Base-by-base conservation (phyloP, 2,888 invertebrate genomes). In the Leptopilina myrica region DNA sequence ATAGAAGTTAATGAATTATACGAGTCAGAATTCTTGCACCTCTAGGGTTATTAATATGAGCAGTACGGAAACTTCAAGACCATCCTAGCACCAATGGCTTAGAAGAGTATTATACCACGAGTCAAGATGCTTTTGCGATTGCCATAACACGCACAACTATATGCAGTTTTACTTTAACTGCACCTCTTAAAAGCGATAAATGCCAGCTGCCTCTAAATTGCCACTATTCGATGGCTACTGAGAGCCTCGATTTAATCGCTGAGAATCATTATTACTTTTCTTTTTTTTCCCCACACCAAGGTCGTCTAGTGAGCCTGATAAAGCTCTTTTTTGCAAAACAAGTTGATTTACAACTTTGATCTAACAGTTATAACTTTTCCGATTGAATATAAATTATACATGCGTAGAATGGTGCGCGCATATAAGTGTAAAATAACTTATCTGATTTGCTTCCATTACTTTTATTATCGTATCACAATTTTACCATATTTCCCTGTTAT, bases 151-250 rank as follows among this genome's bases (percentile, higher is more conserved):
- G 56, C 73, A 56, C 73, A 40, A 73, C n/a, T 69, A 69, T 69
- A 69, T 69, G 69, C 69, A 69, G 69, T 49, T 69, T 11, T 73
- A 73, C 73, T 73, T 73, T 59, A 73, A 53, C 56, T 73, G 26
- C 56, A 56, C 33, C 73, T 73, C 73, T 73, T 73, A 66, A 12
- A 33, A 73, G 56, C 56, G 33, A 40, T 40, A 73, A 56, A 73
- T 73, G 56, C 73, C 73, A 40, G n/a, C 56, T 73, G 73, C 56
- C 33, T 73, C 40, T 73, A 62, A 62, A 73, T 73, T n/a, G 73
- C 69, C 56, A 73, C 73, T 73, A 20, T 20, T 73, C 73, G 15
- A 59, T 73, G 15, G 56, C 56, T 73, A 73, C 56, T 73, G 56
- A 73, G 53, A 73, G 20, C 20, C 33, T 40, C 33, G 56, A 73